Base-by-base conservation (phyloP, 1,140 invertebrate genomes). In the Drosophila willistoni region DNA sequence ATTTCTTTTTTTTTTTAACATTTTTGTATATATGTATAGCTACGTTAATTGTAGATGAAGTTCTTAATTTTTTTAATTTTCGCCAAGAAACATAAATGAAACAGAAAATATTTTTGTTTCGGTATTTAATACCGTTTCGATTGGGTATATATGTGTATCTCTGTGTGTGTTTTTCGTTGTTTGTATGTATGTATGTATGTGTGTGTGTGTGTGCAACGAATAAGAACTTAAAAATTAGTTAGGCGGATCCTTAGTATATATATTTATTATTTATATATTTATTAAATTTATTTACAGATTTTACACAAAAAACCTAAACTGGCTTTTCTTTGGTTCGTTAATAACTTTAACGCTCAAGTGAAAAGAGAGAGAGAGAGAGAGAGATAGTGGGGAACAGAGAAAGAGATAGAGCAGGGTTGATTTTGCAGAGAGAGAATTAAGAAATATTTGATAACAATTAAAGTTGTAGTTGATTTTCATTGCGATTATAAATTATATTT, bases 41-140 rank as follows among this genome's bases (percentile, higher is more conserved):
- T 60, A 56, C 44, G 81, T 54, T 77, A 60, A 64, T 29, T 47
- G 60, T 60, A 57, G 54, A 61, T 61, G 41, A 33, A 51, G 12
- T 34, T 39, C 12, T 12, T 39, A 39, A 39, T 39, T 13, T 39
- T 39, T 13, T 39, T 39, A 13, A 22, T 39, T 39, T 39, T 39
- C 10, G 36, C 36, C 36, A 39, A 59, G 36, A 61, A 69, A 69
- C 13, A 56, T 47, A 39, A 39, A 39, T 12, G 36, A 61, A 62
- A 59, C 64, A 63, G 34, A 57, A 59, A n/a, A n/a, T n/a, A 54
- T 66, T 22, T 55, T 17, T 39, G 9, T 59, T 63, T 39, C 56
- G 84, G 84, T 89, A 89, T 89, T 89, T 68, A 65, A 89, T 89
- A 89, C 84, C 84, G 68, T 64, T 57, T 69, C 71, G 71, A 68